A percentile compares a stretch with the other conserved stretches of the same genome.
These are phyloP conservation scores for Tachystola acroxantha DNA, from an alignment of 2,888 invertebrate species.

Conservation along the genomic window DNA sequence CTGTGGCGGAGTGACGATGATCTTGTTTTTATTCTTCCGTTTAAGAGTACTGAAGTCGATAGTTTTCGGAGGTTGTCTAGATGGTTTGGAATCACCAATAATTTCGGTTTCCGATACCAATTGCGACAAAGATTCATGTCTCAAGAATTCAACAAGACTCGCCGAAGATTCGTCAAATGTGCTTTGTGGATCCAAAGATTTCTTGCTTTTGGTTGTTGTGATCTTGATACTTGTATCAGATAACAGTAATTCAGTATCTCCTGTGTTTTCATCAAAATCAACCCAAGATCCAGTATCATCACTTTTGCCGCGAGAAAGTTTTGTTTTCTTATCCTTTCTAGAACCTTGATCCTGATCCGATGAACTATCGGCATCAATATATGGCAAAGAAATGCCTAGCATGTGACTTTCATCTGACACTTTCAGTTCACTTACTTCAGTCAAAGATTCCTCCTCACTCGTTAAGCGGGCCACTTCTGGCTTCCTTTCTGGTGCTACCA, in stretches of 20 bases:
- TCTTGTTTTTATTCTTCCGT: slow-evolving; percentile 76
- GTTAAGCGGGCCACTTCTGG: slow-evolving; percentile 72
- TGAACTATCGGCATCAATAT: slow-evolving; percentile 75
- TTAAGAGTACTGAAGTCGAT: slow-evolving; percentile 54
- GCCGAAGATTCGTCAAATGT: slow-evolving; percentile 79
- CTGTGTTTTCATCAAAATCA: slow-evolving; percentile 83
- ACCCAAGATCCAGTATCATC: slow-evolving; percentile 85
- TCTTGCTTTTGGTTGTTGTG: slow-evolving; percentile 34
- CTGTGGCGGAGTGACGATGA: slow-evolving; percentile 79
- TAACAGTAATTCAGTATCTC: slow-evolving; percentile 74
- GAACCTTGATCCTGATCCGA: slow-evolving; percentile 64
- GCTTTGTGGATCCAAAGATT: slow-evolving; percentile 72
- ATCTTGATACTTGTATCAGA: slow-evolving; percentile 67
- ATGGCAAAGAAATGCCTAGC: slow-evolving; percentile 69
- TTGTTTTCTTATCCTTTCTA: slow-evolving; percentile 38
- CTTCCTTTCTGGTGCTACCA: slow-evolving; percentile 54
- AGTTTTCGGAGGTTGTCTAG: slow-evolving; percentile 39
- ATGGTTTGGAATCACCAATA: slow-evolving; percentile 51
- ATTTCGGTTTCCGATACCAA: slow-evolving; percentile 56
- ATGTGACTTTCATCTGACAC: slow-evolving; percentile 69
- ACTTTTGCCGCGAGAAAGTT: slow-evolving; percentile 73
- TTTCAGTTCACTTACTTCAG: slow-evolving; percentile 81
- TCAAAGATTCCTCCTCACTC: slow-evolving; percentile 84
- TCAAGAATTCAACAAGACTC: slow-evolving; percentile 69
- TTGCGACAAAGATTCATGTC: slow-evolving; percentile 63